Evolutionary conservation across 2,113 vertebrate species (phyloP), one percentile per base, ranked within the genome.

Genomic region (Hystrix brachyura): DNA sequence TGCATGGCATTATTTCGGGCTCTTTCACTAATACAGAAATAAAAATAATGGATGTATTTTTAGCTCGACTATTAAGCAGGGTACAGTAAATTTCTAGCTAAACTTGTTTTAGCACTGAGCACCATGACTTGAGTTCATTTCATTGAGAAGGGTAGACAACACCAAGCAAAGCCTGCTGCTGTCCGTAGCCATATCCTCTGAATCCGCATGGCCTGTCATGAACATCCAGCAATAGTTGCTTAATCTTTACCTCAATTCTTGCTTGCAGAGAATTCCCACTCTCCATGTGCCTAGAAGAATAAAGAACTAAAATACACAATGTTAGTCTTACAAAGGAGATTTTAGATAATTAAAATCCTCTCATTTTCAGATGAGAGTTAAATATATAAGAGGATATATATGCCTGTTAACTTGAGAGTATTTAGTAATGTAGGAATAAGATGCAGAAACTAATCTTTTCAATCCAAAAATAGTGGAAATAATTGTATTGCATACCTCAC

Each of bases 201-300:
- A 71, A 17, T 38, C 15, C 12, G 12, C 27, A 12, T 51, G 13
- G 12, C 21, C 59, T 13, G 38, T n/a, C 10, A 14, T 19, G 13
- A 46, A 46, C n/a, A 64, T 3, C 4, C 4, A 87, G 7, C 7
- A 21, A 7, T 0, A 32, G 8, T 43, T 23, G 4, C 15, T 65
- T 6, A 46, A 46, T 59, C 6, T 1, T 62, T 86, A 34, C 3
- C 8, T 82, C 60, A 53, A 4, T 60, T 53, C 34, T 71, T 72
- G 59, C 11, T 91, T 62, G 32, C 23, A 90, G 71, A 64, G 7
- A 81, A 64, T 57, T 80, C 79, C 21, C 53, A 81, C 32, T 55
- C 34, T n/a, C 5, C 60, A 5, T 3, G 57, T 3, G 8, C 17
- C 7, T 83, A 27, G 34, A 23, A 64, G 5, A 34, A 88, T 21